Evolutionary conservation across 2,113 vertebrate species (phyloP), one percentile per base, ranked within the genome.

Genomic region (Pardalotus punctatus): DNA sequence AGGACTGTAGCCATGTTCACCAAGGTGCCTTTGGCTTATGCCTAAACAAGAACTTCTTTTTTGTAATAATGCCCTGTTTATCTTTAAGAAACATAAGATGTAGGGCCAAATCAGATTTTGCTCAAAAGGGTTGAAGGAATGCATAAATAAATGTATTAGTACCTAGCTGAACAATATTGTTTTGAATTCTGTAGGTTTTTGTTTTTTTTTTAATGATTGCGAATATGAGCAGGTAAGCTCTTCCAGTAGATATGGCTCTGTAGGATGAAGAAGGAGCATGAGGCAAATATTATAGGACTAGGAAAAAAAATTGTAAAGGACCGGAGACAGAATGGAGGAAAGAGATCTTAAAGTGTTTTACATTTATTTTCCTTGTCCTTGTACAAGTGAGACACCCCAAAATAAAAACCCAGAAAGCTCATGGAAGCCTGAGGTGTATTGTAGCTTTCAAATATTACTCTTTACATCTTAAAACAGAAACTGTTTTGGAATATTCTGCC

Each of bases 81-180:
- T 93, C 70, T 87, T 74, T 61, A 58, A 86, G 58, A 80, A 48
- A 38, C 42, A 73, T 69, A 83, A 86, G 71, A 90, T 70, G 60
- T 61, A 50, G 54, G 60, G 90, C 88, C 90, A 92, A 89, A 88
- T 95, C 92, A 93, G 88, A 95, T 94, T 86, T 92, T 92, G n/a
- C 69, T 74, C 18, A 1, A 93, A 81, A 91, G 78, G 66, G 86
- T 67, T 12, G 48, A 84, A 94, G 65, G 95, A 88, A 92, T 92
- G 91, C 94, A 92, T 94, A 71, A 88, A 86, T 94, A 67, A 91
- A 88, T 91, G 28, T 28, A 43, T 79, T 74, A 92, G 21, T 84
- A 67, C 53, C 43, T 94, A 71, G 33, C 6, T 74, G 69, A 81
- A 92, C 33, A 51, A 48, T 77, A 72, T 69, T 82, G 54, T 50